These are phyloP conservation scores for Caenorhabditis sp. DNA, from an alignment of 2,888 invertebrate species.

Conservation along the genomic window DNA sequence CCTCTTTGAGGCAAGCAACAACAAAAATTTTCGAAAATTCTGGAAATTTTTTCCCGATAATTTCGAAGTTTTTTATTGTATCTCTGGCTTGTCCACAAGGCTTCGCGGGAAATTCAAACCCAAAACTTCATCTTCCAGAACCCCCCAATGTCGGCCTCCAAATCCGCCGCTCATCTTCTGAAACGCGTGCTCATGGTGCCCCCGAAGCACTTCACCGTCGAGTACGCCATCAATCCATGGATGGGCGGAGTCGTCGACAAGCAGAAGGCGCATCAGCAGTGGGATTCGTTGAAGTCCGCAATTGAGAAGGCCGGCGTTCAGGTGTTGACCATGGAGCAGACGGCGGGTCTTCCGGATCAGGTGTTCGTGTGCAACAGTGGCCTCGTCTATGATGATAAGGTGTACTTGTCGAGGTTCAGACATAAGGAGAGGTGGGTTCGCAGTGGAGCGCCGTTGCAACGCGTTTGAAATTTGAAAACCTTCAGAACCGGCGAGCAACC, in stretches of 20 bases:
- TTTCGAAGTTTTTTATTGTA: not conserved
- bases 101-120: too few species aligned
- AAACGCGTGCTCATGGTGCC: slow-evolving; percentile 82
- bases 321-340: slow-evolving; percentile 81
- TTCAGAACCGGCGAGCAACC: slow-evolving; percentile 80
- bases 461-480: not conserved
- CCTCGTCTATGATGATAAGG: slow-evolving; percentile 78
- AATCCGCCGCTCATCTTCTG: slow-evolving; percentile 77
- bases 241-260: slow-evolving; percentile 83
- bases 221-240: slow-evolving; percentile 83
- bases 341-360: slow-evolving; percentile 82
- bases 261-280: slow-evolving; percentile 78
- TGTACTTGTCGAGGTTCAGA: slow-evolving; percentile 82
- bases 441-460: too few species aligned
- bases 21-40: too few species aligned
- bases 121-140: slow-evolving; percentile 23
- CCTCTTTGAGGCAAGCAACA: too few species aligned
- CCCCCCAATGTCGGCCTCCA: slow-evolving; percentile 58
- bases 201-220: slow-evolving; percentile 81
- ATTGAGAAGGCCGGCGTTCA: slow-evolving; percentile 81
- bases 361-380: slow-evolving; percentile 83
- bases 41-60: too few species aligned
- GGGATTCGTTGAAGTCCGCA: slow-evolving; percentile 78
- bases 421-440: slow-evolving; percentile 77
- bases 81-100: too few species aligned